Evolutionary conservation across 2,113 vertebrate genomes (phyloP).

Genomic region (Cepphus grylle): DNA sequence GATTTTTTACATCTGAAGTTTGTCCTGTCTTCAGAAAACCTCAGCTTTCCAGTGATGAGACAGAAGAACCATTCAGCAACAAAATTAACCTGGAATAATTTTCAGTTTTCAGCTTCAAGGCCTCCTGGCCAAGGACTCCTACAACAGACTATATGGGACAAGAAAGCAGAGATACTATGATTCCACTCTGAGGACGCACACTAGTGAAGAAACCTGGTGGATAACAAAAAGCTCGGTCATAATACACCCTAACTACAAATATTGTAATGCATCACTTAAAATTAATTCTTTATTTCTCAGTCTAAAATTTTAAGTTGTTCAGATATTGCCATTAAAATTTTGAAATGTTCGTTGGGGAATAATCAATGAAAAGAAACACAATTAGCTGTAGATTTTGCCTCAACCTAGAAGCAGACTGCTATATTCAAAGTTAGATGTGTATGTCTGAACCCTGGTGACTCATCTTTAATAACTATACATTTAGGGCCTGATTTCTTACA

Average conservation of each 20-base stretch:
- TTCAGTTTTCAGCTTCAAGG: neutral
- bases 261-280: neutral
- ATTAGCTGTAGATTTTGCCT: neutral
- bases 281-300: neutral
- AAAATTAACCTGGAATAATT: neutral
- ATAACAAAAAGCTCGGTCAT: neutral
- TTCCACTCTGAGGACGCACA: neutral
- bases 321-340: neutral
- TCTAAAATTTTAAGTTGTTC: neutral
- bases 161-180: neutral
- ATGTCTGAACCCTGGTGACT: neutral
- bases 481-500: neutral
- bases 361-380: neutral
- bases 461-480: neutral
- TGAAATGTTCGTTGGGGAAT: neutral
- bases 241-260: neutral
- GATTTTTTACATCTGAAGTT: neutral
- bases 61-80: neutral
- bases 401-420: neutral
- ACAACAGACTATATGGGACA: neutral
- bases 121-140: neutral
- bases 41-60: neutral
- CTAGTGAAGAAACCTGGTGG: neutral
- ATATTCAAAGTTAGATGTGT: neutral
- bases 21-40: neutral